Conservation (phyloP, 2,113 vertebrate species). For the Suricata suricatta region DNA sequence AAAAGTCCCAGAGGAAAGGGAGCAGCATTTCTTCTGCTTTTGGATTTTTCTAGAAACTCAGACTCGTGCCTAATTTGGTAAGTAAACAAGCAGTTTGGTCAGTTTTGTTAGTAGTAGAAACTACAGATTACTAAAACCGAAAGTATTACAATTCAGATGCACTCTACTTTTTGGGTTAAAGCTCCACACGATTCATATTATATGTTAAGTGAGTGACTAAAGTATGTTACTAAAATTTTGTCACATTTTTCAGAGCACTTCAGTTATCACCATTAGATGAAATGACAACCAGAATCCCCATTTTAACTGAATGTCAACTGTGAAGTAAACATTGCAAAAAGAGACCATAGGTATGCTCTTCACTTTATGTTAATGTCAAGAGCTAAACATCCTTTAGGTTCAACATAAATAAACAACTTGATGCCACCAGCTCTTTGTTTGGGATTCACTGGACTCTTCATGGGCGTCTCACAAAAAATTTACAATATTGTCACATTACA, state of each 20-base stretch:
- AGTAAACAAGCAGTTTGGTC: not conserved
- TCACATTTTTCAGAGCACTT: not conserved
- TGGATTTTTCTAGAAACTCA: slow-evolving; percentile 30
- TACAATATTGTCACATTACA: not conserved
- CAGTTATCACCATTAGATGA: not conserved
- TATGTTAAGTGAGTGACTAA: not conserved
- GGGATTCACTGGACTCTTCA: not conserved
- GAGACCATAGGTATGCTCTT: not conserved
- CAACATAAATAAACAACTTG: not conserved
- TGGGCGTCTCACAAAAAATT: not conserved
- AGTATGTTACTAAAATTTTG: not conserved
- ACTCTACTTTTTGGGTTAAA: not conserved
- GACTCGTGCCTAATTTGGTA: not conserved
- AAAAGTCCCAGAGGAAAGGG: not conserved
- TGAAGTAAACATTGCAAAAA: not conserved
- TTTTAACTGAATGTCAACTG: not conserved
- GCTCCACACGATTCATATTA: not conserved
- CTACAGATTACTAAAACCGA: not conserved
- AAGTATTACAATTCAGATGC: not conserved
- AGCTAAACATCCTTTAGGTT: not conserved
- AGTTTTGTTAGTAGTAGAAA: not conserved
- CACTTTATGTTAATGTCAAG: not conserved
- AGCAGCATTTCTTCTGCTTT: not conserved
- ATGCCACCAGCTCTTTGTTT: not conserved
- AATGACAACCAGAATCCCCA: not conserved